Conservation (phyloP, 2,113 vertebrate species). For the Heterotis niloticus region DNA sequence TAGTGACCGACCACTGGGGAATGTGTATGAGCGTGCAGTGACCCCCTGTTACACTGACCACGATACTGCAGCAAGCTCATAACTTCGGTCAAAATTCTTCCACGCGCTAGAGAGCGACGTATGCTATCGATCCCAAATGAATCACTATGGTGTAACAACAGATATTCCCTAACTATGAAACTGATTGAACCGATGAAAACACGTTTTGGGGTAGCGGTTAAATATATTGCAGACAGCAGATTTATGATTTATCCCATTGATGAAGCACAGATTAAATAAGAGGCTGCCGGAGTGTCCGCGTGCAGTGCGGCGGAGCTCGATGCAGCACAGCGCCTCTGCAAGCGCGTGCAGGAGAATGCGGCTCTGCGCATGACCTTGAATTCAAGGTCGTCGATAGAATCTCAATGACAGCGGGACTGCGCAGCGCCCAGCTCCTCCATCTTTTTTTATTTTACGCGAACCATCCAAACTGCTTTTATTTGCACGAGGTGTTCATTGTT, state of each 20-base stretch:
- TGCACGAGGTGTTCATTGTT: neutral
- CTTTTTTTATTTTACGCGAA: neutral
- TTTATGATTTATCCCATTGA: neutral
- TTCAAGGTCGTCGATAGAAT: slow-evolving; percentile 21
- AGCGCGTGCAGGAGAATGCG: slow-evolving; percentile 10
- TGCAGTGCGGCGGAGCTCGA: neutral
- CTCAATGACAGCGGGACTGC: slow-evolving; percentile 13
- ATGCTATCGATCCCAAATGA: too few relatives aligned
- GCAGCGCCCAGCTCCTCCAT: neutral
- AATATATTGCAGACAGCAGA: neutral
- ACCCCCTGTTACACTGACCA: too few relatives aligned
- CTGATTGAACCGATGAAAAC: neutral
- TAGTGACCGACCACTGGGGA: too few relatives aligned
- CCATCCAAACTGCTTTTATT: neutral
- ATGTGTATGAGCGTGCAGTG: too few relatives aligned
- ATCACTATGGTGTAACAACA: neutral
- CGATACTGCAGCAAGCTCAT: too few relatives aligned
- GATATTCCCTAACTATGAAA: neutral
- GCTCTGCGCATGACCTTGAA: slow-evolving; percentile 14
- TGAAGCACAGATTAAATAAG: neutral
- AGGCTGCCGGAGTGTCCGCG: too few relatives aligned
- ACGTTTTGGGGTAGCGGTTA: neutral
- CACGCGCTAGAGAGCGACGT: too few relatives aligned
- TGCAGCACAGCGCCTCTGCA: slow-evolving; percentile 1
- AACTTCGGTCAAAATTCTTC: too few relatives aligned